Percentiles rank a stretch among this genome's conserved stretches.
Evolutionary conservation across 2,113 vertebrate genomes (phyloP).

Genomic region (Brienomyrus brachyistius): DNA sequence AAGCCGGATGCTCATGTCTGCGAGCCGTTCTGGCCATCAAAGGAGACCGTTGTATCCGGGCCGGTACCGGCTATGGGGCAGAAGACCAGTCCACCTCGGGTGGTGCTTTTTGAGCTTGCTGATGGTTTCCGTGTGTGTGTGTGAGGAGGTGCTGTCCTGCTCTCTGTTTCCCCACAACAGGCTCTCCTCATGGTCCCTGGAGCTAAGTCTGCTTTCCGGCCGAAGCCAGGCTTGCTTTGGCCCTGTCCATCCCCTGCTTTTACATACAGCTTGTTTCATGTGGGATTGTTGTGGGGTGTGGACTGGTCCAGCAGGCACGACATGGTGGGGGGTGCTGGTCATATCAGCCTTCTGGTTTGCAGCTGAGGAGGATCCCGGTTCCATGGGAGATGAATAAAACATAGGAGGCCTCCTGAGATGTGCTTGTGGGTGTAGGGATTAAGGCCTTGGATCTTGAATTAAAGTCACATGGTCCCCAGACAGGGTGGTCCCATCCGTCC

Average conservation of each 20-base stretch:
- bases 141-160: background rate
- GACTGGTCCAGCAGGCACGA: background rate
- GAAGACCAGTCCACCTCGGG: background rate
- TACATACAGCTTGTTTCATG: background rate
- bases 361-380: background rate
- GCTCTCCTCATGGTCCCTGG: background rate
- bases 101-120: background rate
- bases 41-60: background rate
- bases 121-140: background rate
- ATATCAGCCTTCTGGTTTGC: background rate
- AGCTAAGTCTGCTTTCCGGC: background rate
- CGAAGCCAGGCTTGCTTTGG: background rate
- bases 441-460: background rate
- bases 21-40: background rate
- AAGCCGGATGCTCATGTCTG: background rate
- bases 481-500: background rate
- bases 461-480: background rate
- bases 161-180: background rate
- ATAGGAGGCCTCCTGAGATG: background rate
- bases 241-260: background rate
- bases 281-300: background rate
- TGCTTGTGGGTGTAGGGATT: background rate
- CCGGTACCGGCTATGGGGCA: background rate
- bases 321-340: background rate
- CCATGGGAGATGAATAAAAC: background rate